Percentiles rank a stretch among this genome's conserved stretches.
Evolutionary conservation across 2,888 invertebrate genomes (phyloP).

Genomic region (Oscheius onirici): DNA sequence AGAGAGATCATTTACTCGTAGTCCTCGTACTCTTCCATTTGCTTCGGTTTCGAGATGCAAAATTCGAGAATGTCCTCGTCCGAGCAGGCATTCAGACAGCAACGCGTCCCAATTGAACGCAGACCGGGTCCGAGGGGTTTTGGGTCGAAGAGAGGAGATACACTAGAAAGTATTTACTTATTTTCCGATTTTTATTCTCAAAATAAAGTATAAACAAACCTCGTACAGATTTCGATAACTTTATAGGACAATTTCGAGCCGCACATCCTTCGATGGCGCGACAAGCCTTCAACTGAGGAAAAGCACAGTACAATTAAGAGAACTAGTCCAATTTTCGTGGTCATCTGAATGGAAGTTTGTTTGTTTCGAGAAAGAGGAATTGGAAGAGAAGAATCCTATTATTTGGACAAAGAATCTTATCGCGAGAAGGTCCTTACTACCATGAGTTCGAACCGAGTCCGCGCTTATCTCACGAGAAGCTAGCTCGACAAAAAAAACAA

Average conservation of each 20-base stretch:
- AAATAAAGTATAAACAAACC: neutral
- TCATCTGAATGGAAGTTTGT: neutral
- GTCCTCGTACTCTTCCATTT: too few species aligned
- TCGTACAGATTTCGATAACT: constrained; percentile 10
- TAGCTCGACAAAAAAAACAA: too few species aligned
- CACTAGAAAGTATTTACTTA: neutral
- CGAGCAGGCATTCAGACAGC: neutral
- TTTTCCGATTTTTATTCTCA: neutral
- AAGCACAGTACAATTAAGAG: neutral
- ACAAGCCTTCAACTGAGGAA: neutral
- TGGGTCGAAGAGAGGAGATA: neutral
- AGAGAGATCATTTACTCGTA: too few species aligned
- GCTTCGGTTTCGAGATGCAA: neutral
- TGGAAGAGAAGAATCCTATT: neutral
- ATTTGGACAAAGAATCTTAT: constrained; percentile 1
- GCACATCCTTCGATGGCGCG: constrained; percentile 9
- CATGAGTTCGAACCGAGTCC: too few species aligned
- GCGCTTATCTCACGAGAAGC: too few species aligned
- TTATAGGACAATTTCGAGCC: neutral
- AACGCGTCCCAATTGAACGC: neutral
- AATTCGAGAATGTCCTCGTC: constrained; percentile 10
- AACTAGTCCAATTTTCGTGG: neutral
- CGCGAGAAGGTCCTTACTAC: too few species aligned
- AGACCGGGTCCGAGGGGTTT: neutral
- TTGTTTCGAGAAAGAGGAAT: neutral